Conservation (phyloP, 2,797 vertebrate species). For the Hemitrygon akajei region DNA sequence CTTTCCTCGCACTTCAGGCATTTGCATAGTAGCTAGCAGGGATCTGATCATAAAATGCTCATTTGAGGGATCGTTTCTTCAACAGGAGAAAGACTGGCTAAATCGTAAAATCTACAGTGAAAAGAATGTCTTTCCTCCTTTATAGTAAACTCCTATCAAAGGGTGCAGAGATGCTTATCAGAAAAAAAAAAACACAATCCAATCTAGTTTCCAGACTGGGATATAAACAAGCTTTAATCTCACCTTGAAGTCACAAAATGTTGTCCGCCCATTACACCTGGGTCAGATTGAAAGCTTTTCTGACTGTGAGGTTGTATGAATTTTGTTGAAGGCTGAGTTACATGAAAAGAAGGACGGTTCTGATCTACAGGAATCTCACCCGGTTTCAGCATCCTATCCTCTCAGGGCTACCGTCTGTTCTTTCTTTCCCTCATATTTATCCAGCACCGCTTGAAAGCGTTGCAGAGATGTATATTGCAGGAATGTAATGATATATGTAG, state of each 20-base stretch:
- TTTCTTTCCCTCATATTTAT: neutral
- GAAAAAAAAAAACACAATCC: neutral
- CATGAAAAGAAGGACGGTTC: neutral
- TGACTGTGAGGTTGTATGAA: neutral
- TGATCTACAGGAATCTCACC: neutral
- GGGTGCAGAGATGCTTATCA: too few species aligned
- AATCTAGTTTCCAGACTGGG: neutral
- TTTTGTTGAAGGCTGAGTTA: neutral
- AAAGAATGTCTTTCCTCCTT: neutral
- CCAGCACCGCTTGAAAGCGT: neutral
- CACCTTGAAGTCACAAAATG: neutral
- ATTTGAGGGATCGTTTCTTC: neutral
- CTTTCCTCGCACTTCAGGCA: too few species aligned
- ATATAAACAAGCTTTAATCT: neutral
- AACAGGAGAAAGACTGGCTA: neutral
- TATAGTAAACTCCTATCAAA: too few species aligned
- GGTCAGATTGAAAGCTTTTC: neutral
- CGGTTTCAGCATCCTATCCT: neutral
- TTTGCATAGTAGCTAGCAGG: too few species aligned
- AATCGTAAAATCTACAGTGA: neutral
- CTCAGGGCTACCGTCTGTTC: neutral
- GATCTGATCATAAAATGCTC: neutral
- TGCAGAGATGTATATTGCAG: too few species aligned
- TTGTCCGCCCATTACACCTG: neutral
- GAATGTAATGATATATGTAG: too few species aligned